Evolutionary conservation across 2,797 vertebrate genomes (phyloP).

Genomic region (Huso huso): DNA sequence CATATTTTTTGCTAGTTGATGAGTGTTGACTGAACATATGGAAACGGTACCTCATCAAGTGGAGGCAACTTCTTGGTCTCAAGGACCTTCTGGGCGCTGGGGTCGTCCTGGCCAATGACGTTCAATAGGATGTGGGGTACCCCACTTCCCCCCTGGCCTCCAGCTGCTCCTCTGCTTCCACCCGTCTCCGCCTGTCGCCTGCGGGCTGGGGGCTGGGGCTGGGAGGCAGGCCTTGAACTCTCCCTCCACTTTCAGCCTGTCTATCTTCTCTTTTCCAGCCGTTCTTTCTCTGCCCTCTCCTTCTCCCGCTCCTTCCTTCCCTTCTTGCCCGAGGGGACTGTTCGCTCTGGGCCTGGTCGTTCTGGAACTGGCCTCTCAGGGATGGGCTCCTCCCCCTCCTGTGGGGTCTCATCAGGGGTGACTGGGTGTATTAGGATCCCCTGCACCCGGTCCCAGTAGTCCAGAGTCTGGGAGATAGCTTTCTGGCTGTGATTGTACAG

Average conservation of each 20-base stretch:
- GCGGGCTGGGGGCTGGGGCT: conserved; percentile 29
- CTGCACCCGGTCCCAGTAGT: conserved; percentile 69
- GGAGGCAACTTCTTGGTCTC: conserved; percentile 46
- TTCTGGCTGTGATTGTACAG: conserved; percentile 56
- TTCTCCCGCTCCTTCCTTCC: conserved; percentile 52
- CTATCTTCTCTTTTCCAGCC: conserved; percentile 39
- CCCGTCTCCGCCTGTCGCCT: conserved; percentile 16
- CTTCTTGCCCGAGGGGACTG: conserved; percentile 47
- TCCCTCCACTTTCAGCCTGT: conserved; percentile 27
- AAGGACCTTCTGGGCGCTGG: conserved; percentile 42
- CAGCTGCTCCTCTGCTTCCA: conserved; percentile 23
- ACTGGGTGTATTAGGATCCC: conserved; percentile 41
- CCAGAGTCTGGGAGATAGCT: conserved; percentile 51
- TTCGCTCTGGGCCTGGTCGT: conserved; percentile 11
- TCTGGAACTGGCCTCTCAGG: conserved; percentile 24
- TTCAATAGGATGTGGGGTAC: conserved; percentile 64
- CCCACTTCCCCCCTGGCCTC: conserved; percentile 24
- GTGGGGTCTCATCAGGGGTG: conserved; percentile 32
- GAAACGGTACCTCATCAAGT: conserved; percentile 49
- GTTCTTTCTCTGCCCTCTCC: conserved; percentile 49
- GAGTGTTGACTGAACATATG: too few relatives aligned
- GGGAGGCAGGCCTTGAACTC: conserved; percentile 24
- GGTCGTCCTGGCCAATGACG: conserved; percentile 32
- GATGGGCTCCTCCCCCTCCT: conserved; percentile 37
- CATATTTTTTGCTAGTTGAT: too few relatives aligned